These are phyloP conservation scores for Rachycentron canadum DNA, from an alignment of 2,797 vertebrate species.

Conservation along the genomic window DNA sequence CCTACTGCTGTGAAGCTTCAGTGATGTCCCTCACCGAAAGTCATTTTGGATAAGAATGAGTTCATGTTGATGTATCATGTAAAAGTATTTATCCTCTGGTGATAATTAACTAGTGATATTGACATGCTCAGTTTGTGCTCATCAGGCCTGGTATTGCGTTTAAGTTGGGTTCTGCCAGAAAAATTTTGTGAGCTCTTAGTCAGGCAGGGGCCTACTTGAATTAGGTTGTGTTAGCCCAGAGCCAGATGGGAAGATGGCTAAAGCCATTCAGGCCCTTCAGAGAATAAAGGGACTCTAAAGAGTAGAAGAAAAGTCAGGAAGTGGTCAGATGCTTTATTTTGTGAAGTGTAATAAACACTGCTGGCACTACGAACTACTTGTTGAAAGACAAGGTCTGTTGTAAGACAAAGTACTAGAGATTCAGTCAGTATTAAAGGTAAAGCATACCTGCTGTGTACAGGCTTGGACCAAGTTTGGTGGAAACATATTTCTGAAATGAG, in stretches of 20 bases:
- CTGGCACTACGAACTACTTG: neutral
- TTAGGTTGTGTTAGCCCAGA: neutral
- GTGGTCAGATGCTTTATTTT: neutral
- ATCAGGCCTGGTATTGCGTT: neutral
- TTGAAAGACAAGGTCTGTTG: neutral
- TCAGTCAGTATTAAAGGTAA: neutral
- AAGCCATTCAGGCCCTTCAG: neutral
- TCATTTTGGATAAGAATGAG: too few relatives aligned
- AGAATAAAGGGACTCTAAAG: neutral
- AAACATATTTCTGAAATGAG: slow-evolving; percentile 96
- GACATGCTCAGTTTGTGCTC: neutral
- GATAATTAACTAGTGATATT: neutral
- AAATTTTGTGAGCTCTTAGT: neutral
- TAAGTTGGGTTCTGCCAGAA: neutral
- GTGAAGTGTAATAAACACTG: neutral
- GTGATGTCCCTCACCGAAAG: too few relatives aligned
- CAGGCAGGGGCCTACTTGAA: neutral
- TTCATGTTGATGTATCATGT: neutral
- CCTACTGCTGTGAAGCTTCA: too few relatives aligned
- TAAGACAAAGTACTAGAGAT: neutral
- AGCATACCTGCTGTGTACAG: slow-evolving; percentile 96
- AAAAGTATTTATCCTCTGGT: neutral
- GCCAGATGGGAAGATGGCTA: neutral
- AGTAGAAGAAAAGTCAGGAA: neutral
- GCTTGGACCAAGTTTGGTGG: slow-evolving; percentile 98